Percentiles rank a stretch among this genome's conserved stretches.
Conservation (phyloP, 2,113 vertebrate genomes). For the Nothocercus julius region DNA sequence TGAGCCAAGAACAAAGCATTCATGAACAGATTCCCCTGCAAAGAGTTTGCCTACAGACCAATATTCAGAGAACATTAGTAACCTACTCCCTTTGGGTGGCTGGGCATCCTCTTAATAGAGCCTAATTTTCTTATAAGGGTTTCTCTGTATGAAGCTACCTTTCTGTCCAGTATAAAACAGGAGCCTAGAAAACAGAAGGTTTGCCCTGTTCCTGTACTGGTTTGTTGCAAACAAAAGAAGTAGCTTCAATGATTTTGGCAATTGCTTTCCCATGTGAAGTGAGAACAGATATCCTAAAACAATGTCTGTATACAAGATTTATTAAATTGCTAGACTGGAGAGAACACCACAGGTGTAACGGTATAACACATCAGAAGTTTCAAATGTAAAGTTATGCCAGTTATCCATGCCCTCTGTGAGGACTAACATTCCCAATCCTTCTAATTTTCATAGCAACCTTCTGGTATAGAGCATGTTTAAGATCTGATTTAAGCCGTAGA, state of each 20-base stretch:
- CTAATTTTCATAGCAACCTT: background rate
- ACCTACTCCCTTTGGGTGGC: too few species aligned
- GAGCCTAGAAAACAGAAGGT: background rate
- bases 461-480: background rate
- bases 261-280: rapidly evolving
- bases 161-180: background rate
- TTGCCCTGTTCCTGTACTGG: background rate
- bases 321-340: background rate
- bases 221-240: background rate
- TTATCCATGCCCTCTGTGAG: background rate
- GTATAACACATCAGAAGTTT: background rate
- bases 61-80: background rate
- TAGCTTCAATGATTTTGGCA: background rate
- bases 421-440: background rate
- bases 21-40: background rate
- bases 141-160: background rate
- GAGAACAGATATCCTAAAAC: background rate
- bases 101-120: background rate
- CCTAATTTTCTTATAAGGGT: background rate
- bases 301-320: background rate
- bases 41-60: background rate
- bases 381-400: background rate
- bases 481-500: background rate
- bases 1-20: background rate
- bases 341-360: background rate